Evolutionary conservation across 1,140 invertebrate genomes (phyloP), one percentile per base, ranked within the genome.

Genomic region (Sweltsa coloradensis): DNA sequence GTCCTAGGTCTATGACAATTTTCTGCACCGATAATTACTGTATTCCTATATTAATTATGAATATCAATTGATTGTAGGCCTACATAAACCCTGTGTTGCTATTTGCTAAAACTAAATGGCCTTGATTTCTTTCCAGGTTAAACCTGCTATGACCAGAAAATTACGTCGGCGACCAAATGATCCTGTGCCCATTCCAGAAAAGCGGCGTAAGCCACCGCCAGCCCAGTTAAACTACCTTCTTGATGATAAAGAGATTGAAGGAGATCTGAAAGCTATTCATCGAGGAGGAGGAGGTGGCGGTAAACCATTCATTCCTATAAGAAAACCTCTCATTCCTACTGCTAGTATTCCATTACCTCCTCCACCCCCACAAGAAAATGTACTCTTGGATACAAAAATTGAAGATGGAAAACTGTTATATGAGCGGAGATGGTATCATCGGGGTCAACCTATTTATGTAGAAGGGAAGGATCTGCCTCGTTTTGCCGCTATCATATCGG

Each of bases 321-420:
- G 62, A 45, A 76, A 75, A 57, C 68, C 63, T 62, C 68, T 64
- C 53, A 66, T 58, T 62, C 69, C 49, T 41, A 60, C 67, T 58
- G 68, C 72, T 21, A 48, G 54, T 9, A 11, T 51, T 34, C 34
- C 50, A 50, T 44, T 47, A 21, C 47, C 48, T 27, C 24, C 53
- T 21, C 51, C 54, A 21, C 22, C 55, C 42, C 44, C 54, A 37
- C 44, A 53, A 13, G 56, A 58, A n/a, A 47, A 50, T 24, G 51
- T 50, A 5, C 39, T 54, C 9, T 51, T 57, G 23, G 89, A 93
- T 57, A 86, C 85, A 13, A 77, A 82, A 55, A 91, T 96, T 56
- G 91, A 95, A 69, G 90, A 95, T 71, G 91, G 92, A 43, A 92
- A 94, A 71, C 68, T 97, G 36, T 73, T 89, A 56, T 96, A 90